Conservation (phyloP, 2,113 vertebrate genomes). For the Grammomys dolichurus region DNA sequence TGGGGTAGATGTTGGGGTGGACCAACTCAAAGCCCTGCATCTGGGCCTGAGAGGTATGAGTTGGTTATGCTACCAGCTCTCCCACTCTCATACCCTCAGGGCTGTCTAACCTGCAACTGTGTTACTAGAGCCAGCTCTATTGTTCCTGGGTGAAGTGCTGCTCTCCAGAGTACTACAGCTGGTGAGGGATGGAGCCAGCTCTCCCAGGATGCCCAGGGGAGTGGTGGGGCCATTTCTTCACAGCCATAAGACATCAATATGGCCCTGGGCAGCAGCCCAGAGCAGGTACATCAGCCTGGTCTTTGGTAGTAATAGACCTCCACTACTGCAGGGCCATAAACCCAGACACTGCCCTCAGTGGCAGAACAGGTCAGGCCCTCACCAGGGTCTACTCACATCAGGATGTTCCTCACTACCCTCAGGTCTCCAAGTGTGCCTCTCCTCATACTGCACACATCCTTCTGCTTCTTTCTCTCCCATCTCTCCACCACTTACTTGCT, state of each 20-base stretch:
- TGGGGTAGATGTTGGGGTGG: not conserved
- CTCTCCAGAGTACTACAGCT: not conserved
- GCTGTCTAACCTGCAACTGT: not conserved
- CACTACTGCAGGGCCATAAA: not conserved
- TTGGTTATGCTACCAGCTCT: not conserved
- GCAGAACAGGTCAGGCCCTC: not conserved
- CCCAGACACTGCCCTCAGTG: not conserved
- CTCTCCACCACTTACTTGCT: not conserved
- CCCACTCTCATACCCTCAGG: not conserved
- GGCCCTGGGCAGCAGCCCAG: not conserved
- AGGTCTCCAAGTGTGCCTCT: not conserved
- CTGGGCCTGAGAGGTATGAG: not conserved
- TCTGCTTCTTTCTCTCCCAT: not conserved
- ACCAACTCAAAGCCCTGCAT: not conserved
- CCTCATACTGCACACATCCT: not conserved
- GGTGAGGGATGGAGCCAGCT: not conserved
- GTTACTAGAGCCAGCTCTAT: not conserved
- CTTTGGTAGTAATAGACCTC: not conserved
- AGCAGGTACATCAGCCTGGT: not conserved
- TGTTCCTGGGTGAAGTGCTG: not conserved
- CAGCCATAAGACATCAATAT: not conserved
- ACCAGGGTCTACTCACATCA: not conserved
- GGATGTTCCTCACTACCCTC: not conserved
- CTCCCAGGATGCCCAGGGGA: not conserved
- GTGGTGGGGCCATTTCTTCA: not conserved